Evolutionary conservation across 2,888 invertebrate genomes (phyloP).

Genomic region (Lacanobia wlatinum): DNA sequence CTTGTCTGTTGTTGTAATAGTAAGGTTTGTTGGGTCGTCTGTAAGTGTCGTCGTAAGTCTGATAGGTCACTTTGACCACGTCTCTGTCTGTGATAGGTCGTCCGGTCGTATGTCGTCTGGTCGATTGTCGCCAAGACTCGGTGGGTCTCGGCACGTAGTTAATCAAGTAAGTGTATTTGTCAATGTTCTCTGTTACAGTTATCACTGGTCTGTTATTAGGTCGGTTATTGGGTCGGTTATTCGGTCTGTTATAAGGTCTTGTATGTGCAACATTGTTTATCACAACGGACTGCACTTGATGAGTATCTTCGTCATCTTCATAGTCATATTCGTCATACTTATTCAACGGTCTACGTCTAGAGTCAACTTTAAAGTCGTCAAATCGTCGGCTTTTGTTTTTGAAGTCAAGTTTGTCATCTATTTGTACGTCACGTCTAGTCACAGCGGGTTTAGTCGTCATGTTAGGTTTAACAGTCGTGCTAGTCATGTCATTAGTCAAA

Average conservation of each 20-base stretch:
- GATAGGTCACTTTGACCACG: constrained; percentile 88
- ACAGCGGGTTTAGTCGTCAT: constrained; percentile 66
- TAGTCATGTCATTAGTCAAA: constrained; percentile 67
- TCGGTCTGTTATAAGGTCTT: constrained; percentile 75
- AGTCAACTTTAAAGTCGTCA: constrained; percentile 75
- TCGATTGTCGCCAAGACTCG: constrained; percentile 85
- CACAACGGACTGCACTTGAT: constrained; percentile 85
- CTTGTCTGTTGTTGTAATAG: constrained; percentile 80
- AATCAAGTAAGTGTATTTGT: constrained; percentile 89
- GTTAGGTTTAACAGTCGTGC: constrained; percentile 47
- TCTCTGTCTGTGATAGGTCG: constrained; percentile 77
- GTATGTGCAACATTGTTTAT: constrained; percentile 83
- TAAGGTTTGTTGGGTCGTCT: constrained; percentile 84
- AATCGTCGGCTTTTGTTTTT: constrained; percentile 86
- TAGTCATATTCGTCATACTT: constrained; percentile 79
- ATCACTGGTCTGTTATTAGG: constrained; percentile 79
- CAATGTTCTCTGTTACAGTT: constrained; percentile 87
- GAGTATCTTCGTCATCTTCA: constrained; percentile 79
- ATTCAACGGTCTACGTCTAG: constrained; percentile 76
- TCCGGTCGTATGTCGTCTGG: constrained; percentile 73
- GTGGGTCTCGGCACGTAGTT: constrained; percentile 90
- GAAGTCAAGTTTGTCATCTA: constrained; percentile 92
- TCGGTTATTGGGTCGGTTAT: constrained; percentile 53
- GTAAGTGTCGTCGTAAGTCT: constrained; percentile 87
- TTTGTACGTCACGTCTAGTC: constrained; percentile 73